These are phyloP conservation scores for Myripristis murdjan DNA, from an alignment of 2,797 vertebrate genomes.

Conservation along the genomic window DNA sequence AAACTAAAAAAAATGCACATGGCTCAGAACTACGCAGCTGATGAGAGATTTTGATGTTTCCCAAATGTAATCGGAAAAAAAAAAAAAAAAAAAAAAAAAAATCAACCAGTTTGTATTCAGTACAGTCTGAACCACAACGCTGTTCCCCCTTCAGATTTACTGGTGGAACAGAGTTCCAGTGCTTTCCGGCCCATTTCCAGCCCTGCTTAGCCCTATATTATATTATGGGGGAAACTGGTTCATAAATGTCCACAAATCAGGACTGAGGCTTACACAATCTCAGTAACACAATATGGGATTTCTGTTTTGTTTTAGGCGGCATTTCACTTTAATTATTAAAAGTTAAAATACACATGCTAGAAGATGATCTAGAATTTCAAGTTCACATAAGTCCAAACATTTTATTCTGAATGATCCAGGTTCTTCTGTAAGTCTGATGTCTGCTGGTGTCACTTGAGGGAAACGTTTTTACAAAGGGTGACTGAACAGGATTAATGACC, in stretches of 20 bases:
- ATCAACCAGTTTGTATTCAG: not conserved
- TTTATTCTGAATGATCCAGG: not conserved
- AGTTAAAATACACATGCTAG: not conserved
- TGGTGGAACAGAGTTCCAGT: not conserved
- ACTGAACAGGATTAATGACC: slow-evolving; percentile 19
- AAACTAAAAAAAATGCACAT: slow-evolving; percentile 14
- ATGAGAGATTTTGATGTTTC: slow-evolving; percentile 20
- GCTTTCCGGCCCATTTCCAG: not conserved
- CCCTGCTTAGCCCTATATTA: not conserved
- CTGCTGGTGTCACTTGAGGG: not conserved
- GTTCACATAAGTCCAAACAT: not conserved
- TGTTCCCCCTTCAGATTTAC: slow-evolving; percentile 7
- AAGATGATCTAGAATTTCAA: no score
- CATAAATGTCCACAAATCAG: not conserved
- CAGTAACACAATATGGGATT: not conserved
- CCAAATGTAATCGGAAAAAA: not conserved
- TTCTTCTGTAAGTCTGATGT: not conserved
- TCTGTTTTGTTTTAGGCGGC: not conserved
- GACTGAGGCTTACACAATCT: not conserved
- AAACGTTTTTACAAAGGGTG: not conserved
- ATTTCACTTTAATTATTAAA: not conserved
- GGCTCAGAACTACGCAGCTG: slow-evolving; percentile 15
- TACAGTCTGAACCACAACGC: not conserved
- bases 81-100: no score
- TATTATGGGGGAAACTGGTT: not conserved